Evolutionary conservation across 2,113 vertebrate genomes (phyloP).

Genomic region (Amphilophus citrinellus): DNA sequence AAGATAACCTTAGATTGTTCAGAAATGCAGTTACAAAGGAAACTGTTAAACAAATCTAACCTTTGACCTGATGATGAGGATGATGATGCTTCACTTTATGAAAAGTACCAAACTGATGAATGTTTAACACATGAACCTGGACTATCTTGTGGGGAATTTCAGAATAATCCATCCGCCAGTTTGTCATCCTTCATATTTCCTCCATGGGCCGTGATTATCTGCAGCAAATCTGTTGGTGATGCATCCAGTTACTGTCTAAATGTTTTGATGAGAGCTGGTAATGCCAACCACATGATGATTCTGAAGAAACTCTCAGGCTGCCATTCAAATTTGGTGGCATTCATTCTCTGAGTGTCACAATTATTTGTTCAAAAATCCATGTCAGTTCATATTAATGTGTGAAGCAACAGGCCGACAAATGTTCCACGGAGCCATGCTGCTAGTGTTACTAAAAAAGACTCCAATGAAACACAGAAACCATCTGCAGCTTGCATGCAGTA

Average conservation of each 20-base stretch:
- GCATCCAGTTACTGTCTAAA: too few relatives aligned
- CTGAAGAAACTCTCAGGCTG: background rate
- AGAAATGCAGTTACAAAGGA: background rate
- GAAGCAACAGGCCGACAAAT: background rate
- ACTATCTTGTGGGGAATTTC: background rate
- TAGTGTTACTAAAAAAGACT: background rate
- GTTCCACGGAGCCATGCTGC: background rate
- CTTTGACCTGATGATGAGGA: too few relatives aligned
- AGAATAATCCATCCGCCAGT: background rate
- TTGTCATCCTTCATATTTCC: background rate
- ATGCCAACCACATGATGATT: background rate
- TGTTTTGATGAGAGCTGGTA: background rate
- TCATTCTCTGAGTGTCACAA: background rate
- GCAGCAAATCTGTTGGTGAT: background rate
- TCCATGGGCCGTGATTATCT: background rate
- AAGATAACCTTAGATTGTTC: background rate
- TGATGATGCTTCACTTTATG: background rate
- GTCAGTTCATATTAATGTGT: background rate
- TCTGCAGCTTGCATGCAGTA: conserved; percentile 24
- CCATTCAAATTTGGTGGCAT: background rate
- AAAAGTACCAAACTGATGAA: background rate
- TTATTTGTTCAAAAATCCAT: background rate
- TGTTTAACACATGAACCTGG: background rate
- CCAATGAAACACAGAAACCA: conserved; percentile 24
- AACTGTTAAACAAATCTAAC: background rate